Conservation (phyloP, 2,113 vertebrate species). For the Arvicanthis niloticus region DNA sequence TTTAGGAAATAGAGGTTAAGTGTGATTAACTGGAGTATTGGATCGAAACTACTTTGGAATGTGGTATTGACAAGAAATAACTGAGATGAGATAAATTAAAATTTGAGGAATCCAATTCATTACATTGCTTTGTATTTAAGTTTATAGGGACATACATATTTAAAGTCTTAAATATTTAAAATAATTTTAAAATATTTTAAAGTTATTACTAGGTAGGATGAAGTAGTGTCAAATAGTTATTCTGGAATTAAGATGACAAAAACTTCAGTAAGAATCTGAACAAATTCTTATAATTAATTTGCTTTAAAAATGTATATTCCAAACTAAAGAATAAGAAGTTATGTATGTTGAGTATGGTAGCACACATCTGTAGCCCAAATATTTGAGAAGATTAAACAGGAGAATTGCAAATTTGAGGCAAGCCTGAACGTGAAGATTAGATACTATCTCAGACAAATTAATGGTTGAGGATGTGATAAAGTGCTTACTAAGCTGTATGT, state of each 20-base stretch:
- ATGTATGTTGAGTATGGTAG: background rate
- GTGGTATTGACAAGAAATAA: constrained; percentile 41
- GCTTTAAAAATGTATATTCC: constrained; percentile 10
- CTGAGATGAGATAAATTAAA: background rate
- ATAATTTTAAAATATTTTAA: background rate
- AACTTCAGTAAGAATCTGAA: background rate
- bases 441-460: background rate
- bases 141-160: background rate
- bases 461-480: background rate
- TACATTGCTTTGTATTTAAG: background rate
- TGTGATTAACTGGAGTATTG: constrained; percentile 17
- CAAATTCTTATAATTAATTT: background rate
- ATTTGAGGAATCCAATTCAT: background rate
- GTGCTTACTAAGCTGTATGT: background rate
- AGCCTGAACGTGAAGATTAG: background rate
- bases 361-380: background rate
- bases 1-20: background rate
- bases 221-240: background rate
- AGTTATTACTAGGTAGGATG: background rate
- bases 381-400: background rate
- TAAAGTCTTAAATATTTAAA: background rate
- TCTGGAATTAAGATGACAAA: background rate
- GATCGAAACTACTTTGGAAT: background rate
- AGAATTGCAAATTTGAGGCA: background rate
- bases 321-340: background rate